Base-by-base conservation (phyloP, 2,797 vertebrate species). In the Schizopygopsis malacanthus region DNA sequence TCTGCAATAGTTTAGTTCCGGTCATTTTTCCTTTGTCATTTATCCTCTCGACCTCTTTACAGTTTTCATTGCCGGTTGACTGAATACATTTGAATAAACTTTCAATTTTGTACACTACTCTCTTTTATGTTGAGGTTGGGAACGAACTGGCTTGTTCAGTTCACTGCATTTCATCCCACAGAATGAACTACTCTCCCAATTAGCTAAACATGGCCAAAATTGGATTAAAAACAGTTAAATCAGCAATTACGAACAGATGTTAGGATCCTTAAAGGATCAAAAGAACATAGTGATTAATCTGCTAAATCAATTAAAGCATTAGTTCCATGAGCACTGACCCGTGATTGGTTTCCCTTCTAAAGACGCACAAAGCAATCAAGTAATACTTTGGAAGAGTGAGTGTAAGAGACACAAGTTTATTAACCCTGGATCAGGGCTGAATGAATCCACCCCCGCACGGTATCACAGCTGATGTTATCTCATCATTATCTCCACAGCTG, bases 381-480 rank as follows among this genome's bases (percentile, higher is more conserved):
- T 47, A 52, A 75, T 25, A 75, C 72, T 75, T 33, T 75, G 72
- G 45, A 75, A 15, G n/a, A 52, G 25, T 75, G 15, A 25, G 16
- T 52, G 45, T 65, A 65, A 6, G 25, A 5, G 61, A 63, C 25
- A 25, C n/a, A 63, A 63, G 61, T 63, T 63, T 39, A 41, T 77
- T n/a, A 52, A 87, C 82, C 81, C 75, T 37, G 75, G 76, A 87
- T 83, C 54, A 79, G 33, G 22, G 20, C 28, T 65, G 72, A 80
- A 86, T 88, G 69, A 86, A 86, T 77, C 75, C 82, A 84, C 79
- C 13, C 41, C 72, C 71, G 75, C 61, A 47, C 37, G 33, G 2
- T 83, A 83, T 83, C 86, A 77, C 3, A 25, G 47, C 41, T 69
- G 87, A 89, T 86, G 47, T 63, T 84, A 88, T 90, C 88, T 78